Evolutionary conservation across 2,888 invertebrate genomes (phyloP), one percentile per base, ranked within the genome.

Genomic region (Galeruca laticollis): DNA sequence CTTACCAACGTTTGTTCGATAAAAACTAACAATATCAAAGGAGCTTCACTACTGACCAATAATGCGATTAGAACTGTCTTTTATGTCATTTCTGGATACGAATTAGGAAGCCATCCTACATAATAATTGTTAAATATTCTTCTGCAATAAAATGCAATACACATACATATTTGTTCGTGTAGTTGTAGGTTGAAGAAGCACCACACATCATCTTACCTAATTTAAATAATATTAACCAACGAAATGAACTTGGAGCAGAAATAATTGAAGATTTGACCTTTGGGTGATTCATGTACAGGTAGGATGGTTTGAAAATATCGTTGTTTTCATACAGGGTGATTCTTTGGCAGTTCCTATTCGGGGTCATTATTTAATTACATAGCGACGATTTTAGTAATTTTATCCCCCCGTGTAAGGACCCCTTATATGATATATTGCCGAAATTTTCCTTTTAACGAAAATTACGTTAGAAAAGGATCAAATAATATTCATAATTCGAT

Each of bases 101-200:
- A 47, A 47, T 47, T 18, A 47, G 6, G 8, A 47, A 47, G 2
- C 8, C 47, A 9, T 47, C 47, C 47, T 18, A 47, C 47, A 8
- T 47, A 47, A 18, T 18, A 18, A 5, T 47, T 9, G 18, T 47
- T 47, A 47, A 47, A 47, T 47, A 47, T 47, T 47, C 47, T 18
- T 47, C 47, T 15, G 47, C 47, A 47, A 47, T 47, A 47, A 47
- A 47, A 47, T 47, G 15, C 18, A n/a, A n/a, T n/a, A n/a, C n/a
- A n/a, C n/a, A 9, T 9, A 47, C 18, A 15, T 18, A 18, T 47
- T 15, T 18, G 47, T 18, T 15, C 15, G 18, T 47, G 18, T 6
- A 26, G 26, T n/a, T n/a, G 43, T 47, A 47, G 47, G 47, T 18
- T 18, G 47, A 47, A 18, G 47, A 15, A 18, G 47, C 47, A 47